These are phyloP conservation scores for Myiotriccus ornatus DNA, from an alignment of 2,797 vertebrate species.

Conservation along the genomic window DNA sequence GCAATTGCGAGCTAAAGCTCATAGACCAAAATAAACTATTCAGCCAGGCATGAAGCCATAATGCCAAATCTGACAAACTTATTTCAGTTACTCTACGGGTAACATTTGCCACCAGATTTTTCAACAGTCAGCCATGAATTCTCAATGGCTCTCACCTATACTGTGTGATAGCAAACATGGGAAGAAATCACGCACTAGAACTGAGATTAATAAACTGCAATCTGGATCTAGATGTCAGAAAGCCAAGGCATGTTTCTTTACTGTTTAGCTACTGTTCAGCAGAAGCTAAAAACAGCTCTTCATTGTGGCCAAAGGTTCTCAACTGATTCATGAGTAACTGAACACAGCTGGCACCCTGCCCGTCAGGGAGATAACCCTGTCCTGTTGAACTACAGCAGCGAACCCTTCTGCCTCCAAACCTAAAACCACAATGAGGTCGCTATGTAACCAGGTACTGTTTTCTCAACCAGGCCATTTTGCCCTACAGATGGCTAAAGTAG, in stretches of 20 bases:
- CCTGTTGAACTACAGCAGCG: neutral
- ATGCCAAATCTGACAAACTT: neutral
- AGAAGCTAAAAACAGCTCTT: neutral
- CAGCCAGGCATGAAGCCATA: neutral
- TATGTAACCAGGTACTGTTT: neutral
- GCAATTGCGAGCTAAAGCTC: neutral
- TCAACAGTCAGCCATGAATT: neutral
- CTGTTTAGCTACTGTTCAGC: neutral
- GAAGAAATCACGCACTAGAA: neutral
- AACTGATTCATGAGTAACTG: neutral
- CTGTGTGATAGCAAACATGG: rapidly evolving
- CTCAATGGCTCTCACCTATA: neutral
- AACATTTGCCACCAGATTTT: neutral
- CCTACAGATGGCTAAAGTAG: neutral
- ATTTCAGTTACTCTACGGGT: neutral
- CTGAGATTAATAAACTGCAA: neutral
- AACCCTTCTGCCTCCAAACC: neutral
- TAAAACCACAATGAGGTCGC: neutral
- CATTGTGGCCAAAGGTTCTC: neutral
- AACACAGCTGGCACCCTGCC: neutral
- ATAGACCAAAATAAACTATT: neutral
- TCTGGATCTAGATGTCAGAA: neutral
- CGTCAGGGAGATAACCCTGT: neutral
- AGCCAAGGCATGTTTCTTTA: neutral
- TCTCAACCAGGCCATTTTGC: neutral